These are phyloP conservation scores for Hyles lineata DNA, from an alignment of 2,888 invertebrate species.

Conservation along the genomic window DNA sequence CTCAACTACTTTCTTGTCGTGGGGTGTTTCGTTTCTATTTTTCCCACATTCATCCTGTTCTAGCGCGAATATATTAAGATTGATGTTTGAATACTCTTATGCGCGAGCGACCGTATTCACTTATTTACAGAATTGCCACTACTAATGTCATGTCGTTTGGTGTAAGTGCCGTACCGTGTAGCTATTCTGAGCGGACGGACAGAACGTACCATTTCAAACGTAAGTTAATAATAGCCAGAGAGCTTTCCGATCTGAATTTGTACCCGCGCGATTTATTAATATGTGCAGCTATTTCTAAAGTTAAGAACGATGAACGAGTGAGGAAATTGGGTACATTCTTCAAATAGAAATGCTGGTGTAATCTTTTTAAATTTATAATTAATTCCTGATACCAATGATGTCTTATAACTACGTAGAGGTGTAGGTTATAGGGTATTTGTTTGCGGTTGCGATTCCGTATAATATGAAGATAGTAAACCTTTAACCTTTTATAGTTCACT, in stretches of 20 bases:
- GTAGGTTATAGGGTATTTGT: no score
- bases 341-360: no score
- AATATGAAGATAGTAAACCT: no score
- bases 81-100: constrained; percentile 30
- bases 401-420: no score
- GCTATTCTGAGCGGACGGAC: constrained; percentile 30
- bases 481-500: no score
- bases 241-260: constrained; percentile 32
- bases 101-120: constrained; percentile 24
- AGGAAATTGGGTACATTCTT: neutral
- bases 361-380: no score
- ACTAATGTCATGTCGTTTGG: constrained; percentile 45
- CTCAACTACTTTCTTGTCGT: neutral
- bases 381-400: no score
- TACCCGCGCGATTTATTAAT: constrained; percentile 19
- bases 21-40: neutral
- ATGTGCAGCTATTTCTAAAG: constrained; percentile 1
- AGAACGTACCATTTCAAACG: constrained; percentile 34
- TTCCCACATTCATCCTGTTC: constrained; percentile 1
- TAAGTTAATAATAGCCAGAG: constrained; percentile 28
- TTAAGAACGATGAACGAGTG: neutral
- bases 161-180: constrained; percentile 47
- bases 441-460: no score
- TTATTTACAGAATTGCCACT: constrained; percentile 41
- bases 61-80: constrained; percentile 27